Evolutionary conservation across 2,113 vertebrate genomes (phyloP), one percentile per base, ranked within the genome.

Genomic region (Butorides virescens): DNA sequence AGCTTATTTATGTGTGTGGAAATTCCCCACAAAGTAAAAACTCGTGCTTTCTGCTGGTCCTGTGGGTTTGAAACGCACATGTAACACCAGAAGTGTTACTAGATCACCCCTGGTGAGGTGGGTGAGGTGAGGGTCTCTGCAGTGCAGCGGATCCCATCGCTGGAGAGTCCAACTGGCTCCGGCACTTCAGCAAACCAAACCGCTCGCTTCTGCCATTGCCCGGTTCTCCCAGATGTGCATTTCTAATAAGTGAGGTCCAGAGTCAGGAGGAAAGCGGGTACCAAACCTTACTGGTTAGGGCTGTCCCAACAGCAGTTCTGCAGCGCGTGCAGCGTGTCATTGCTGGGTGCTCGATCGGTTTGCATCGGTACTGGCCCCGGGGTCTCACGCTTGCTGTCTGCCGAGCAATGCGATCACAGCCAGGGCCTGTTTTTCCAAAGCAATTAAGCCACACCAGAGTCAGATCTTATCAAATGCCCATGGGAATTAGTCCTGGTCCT

Each of bases 301-400:
- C 56, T 66, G 50, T 59, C 62, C 52, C 58, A 34, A 7, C 29
- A 39, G 34, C 44, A 37, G 66, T 30, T 67, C 59, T 78, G 76
- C 34, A 34, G 52, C 53, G 83, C 59, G 77, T 83, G 8, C 47
- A 26, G 44, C 47, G 13, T 2, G 12, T 6, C 16, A 25, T 13
- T 78, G 29, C 67, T 58, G 53, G 47, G 44, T 29, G 37, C 55
- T 36, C 5, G 63, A 14, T 59, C 56, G 6, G 55, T 47, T 34
- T 75, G 34, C 72, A 21, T 58, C 6, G 0, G 53, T 55, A 19
- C 50, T 3, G 0, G 47, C 79, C 67, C 50, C 0, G 0, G 18
- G 58, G 29, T 27, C 53, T 79, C 29, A 0, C 12, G 11, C 65
- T 47, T 61, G 58, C 32, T 10, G 26, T 47, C 73, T 73, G 59